Evolutionary conservation across 2,113 vertebrate species (phyloP).

Genomic region (Eonycteris spelaea): DNA sequence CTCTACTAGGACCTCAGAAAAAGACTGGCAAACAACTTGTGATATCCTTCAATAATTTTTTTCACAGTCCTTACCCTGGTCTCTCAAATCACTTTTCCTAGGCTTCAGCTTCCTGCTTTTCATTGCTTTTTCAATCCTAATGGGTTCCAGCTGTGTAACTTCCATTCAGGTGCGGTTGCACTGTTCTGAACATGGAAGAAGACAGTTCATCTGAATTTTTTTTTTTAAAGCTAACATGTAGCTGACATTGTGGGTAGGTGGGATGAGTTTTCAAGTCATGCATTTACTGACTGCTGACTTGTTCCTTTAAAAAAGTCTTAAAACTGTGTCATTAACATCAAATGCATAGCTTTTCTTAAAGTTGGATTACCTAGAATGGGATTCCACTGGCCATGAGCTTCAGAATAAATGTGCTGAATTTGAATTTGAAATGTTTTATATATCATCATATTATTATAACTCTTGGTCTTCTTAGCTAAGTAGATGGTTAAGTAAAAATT

Average conservation of each 20-base stretch:
- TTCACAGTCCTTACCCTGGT: not conserved
- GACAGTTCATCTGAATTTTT: not conserved
- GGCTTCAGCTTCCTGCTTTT: not conserved
- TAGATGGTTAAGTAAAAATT: not conserved
- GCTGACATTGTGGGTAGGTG: not conserved
- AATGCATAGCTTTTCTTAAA: not conserved
- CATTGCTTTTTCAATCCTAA: not conserved
- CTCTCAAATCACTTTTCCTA: not conserved
- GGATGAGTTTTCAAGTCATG: not conserved
- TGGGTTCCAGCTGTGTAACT: slow-evolving; percentile 35
- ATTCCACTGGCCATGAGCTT: not conserved
- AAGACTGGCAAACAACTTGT: not conserved
- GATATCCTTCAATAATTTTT: not conserved
- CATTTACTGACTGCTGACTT: not conserved
- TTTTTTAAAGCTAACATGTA: not conserved
- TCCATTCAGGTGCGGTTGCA: not conserved
- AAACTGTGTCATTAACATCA: not conserved
- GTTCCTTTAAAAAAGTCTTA: not conserved
- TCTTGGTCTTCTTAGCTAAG: not conserved
- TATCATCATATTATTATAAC: not conserved
- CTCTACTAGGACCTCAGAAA: not conserved
- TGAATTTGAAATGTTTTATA: not conserved
- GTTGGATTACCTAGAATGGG: not conserved
- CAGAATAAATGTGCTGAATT: not conserved
- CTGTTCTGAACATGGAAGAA: slow-evolving; percentile 7